Evolutionary conservation across 2,888 invertebrate species (phyloP), one percentile per base, ranked within the genome.

Genomic region (Aphodius sticticus): DNA sequence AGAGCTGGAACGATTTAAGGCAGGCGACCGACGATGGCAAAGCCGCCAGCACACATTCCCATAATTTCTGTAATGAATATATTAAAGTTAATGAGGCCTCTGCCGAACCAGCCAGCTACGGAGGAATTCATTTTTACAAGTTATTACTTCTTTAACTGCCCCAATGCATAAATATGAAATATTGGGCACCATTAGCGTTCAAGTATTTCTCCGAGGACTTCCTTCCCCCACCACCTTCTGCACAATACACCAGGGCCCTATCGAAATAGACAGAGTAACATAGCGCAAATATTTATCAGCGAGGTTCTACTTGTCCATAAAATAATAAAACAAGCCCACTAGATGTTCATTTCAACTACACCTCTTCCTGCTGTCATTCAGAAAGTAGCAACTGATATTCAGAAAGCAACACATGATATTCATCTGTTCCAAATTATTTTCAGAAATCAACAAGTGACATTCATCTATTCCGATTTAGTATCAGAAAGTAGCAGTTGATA

Each of bases 31-130:
- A 1, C 53, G 12, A 53, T 9, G 53, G 9, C 53, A 53, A 53
- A 53, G 53, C 53, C 53, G 7, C 12, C 53, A 26, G 53, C 53
- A 53, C 53, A 53, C 53, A 53, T 53, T 53, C 53, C 53, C 53
- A 53, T 53, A 53, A 53, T 53, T 53, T 53, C 53, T 53, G 53
- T 53, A 53, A 53, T 53, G 53, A 53, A 53, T 53, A 53, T 53
- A 53, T 53, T 53, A 53, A 53, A 53, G 53, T 53, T 53, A 53
- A 53, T 53, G 53, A 53, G 53, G 2, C 12, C 4, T 53, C 12
- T 5, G 53, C 53, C 53, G 53, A 53, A 53, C 3, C 53, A 53
- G 53, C 53, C 53, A 53, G 12, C 53, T 7, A 0, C 12, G 53
- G 53, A 53, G 53, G 12, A 53, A 53, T 53, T 53, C 53, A 53